Conservation (phyloP, 2,888 invertebrate species). For the Agrochola lychnidis region DNA sequence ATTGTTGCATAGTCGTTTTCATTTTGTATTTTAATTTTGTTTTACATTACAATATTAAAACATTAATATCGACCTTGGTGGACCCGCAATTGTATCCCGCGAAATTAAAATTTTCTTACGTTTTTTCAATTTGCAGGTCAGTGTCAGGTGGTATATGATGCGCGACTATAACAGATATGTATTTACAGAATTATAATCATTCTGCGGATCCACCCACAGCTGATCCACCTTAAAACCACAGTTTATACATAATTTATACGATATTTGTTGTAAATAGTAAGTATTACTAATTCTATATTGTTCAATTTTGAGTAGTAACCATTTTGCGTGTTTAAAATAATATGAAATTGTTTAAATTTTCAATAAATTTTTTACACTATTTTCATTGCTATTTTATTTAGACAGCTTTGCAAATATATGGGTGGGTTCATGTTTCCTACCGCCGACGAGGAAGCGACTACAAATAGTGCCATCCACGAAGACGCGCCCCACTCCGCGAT, state of each 20-base stretch:
- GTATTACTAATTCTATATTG: slow-evolving; percentile 48
- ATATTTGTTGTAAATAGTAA: slow-evolving; percentile 51
- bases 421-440: neutral
- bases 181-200: too few species aligned
- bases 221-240: slow-evolving; percentile 16
- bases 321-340: slow-evolving; percentile 40
- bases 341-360: slow-evolving; percentile 50
- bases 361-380: slow-evolving; percentile 55
- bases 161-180: too few species aligned
- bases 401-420: neutral
- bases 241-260: slow-evolving; percentile 20
- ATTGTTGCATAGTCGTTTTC: neutral
- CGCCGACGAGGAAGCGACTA: too few species aligned
- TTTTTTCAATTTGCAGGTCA: too few species aligned
- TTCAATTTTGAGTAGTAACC: slow-evolving; percentile 50
- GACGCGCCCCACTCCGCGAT: too few species aligned
- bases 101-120: neutral
- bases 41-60: slow-evolving; percentile 3
- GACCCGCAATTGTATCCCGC: too few species aligned
- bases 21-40: neutral
- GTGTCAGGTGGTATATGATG: too few species aligned
- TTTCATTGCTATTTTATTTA: neutral
- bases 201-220: too few species aligned
- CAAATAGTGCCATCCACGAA: too few species aligned
- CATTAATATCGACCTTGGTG: slow-evolving; percentile 6